Evolutionary conservation across 2,113 vertebrate species (phyloP).

Genomic region (Periophthalmodon schlosseri): DNA sequence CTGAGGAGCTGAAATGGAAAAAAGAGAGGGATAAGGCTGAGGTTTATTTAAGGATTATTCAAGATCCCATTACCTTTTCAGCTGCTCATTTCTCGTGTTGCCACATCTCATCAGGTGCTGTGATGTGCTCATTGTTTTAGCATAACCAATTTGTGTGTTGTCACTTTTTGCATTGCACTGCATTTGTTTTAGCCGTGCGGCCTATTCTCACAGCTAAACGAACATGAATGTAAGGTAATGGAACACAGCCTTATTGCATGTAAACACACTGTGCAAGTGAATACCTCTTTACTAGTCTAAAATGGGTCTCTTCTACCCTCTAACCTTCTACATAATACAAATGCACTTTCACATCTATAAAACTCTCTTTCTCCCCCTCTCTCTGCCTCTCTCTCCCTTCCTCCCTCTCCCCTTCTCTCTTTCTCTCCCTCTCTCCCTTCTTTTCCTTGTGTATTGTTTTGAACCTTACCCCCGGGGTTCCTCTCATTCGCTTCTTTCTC

Average conservation of each 20-base stretch:
- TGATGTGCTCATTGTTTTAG: background rate
- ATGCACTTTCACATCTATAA: slow-evolving; percentile 71
- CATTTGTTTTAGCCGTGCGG: background rate
- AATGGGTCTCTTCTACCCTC: slow-evolving; percentile 66
- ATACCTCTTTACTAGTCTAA: slow-evolving; percentile 48
- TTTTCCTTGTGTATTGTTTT: slow-evolving; percentile 59
- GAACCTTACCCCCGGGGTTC: slow-evolving; percentile 66
- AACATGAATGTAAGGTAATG: slow-evolving; percentile 1
- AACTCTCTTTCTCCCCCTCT: slow-evolving; percentile 65
- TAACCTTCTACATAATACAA: slow-evolving; percentile 65
- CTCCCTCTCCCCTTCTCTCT: slow-evolving; percentile 39
- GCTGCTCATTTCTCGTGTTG: background rate
- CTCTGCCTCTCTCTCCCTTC: slow-evolving; percentile 14
- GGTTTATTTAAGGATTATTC: background rate
- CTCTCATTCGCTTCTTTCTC: slow-evolving; percentile 60
- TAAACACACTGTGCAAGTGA: slow-evolving; percentile 20
- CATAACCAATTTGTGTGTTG: background rate
- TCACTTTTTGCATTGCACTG: background rate
- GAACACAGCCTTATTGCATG: slow-evolving; percentile 1
- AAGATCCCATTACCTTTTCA: background rate
- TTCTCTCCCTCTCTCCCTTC: slow-evolving; percentile 11
- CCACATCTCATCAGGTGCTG: background rate
- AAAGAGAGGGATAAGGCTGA: no score
- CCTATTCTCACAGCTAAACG: background rate
- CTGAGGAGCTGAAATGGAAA: background rate